Conservation (phyloP, 1,140 invertebrate species). For the Gonioctena quinquepunctata region DNA sequence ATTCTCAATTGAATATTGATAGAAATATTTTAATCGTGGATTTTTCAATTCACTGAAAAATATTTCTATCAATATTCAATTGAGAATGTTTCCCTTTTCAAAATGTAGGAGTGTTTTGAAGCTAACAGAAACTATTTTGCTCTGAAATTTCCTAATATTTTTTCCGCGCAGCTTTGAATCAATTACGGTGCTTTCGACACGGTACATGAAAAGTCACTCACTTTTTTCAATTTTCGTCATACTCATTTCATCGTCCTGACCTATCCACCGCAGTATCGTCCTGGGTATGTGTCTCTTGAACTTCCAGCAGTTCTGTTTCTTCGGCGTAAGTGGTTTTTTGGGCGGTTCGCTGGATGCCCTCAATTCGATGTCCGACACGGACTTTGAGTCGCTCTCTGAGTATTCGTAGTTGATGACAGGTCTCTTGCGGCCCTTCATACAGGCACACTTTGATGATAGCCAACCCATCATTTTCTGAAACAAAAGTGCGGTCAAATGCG, state of each 20-base stretch:
- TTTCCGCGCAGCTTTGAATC: no score
- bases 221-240: slow-evolving; percentile 72
- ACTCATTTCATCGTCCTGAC: slow-evolving; percentile 60
- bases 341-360: slow-evolving; percentile 5
- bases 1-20: no score
- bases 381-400: slow-evolving; percentile 28
- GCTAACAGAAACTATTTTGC: no score
- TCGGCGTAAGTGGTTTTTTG: slow-evolving; percentile 14
- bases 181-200: no score
- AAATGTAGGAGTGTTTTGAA: no score
- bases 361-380: slow-evolving; percentile 27
- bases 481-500: no score
- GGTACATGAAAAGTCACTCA: no score
- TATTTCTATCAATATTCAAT: no score
- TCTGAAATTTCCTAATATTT: no score
- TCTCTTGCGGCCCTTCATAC: slow-evolving; percentile 26
- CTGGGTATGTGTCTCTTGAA: slow-evolving; percentile 34
- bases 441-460: slow-evolving; percentile 29
- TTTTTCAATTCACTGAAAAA: no score
- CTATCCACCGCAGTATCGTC: slow-evolving; percentile 37
- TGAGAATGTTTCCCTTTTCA: no score
- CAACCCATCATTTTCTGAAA: slow-evolving; percentile 16
- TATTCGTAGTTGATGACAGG: slow-evolving; percentile 33
- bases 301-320: slow-evolving; percentile 26
- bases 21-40: no score